These are phyloP conservation scores for Pherbina coryleti DNA, from an alignment of 2,888 invertebrate species.

Conservation along the genomic window DNA sequence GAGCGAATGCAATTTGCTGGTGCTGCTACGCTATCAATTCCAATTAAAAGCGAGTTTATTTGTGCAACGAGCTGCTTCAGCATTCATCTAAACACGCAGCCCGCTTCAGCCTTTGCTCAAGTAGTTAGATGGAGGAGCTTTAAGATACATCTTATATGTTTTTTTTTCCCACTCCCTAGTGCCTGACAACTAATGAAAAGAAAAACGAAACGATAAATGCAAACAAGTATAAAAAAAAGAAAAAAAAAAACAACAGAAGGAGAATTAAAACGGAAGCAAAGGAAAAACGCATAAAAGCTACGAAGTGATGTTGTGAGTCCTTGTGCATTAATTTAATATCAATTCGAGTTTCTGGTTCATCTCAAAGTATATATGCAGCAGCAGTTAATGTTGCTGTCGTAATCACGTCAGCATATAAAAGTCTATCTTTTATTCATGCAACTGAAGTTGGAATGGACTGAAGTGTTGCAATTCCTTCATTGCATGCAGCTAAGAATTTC, in stretches of 20 bases:
- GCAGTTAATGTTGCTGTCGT: neutral
- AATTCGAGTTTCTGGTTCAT: neutral
- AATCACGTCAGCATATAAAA: neutral
- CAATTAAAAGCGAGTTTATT: conserved; percentile 34
- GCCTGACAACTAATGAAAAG: too few species aligned
- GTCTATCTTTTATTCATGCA: neutral
- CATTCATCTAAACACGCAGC: neutral
- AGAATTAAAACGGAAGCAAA: neutral
- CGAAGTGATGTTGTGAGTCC: neutral
- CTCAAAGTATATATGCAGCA: neutral
- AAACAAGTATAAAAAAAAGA: too few species aligned
- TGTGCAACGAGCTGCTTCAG: conserved; percentile 7
- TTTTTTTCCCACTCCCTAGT: too few species aligned
- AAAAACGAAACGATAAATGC: too few species aligned
- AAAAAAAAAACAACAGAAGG: too few species aligned
- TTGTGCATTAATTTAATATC: conserved; percentile 4
- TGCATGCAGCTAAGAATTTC: neutral
- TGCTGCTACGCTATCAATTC: conserved; percentile 21
- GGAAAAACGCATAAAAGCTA: neutral
- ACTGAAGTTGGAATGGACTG: neutral
- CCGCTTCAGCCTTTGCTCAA: neutral
- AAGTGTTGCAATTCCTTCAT: too few species aligned
- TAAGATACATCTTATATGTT: too few species aligned
- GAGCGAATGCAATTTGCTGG: neutral
- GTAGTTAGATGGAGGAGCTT: too few species aligned